Base-by-base conservation (phyloP, 2,113 vertebrate genomes). In the Peucedramus taeniatus region DNA sequence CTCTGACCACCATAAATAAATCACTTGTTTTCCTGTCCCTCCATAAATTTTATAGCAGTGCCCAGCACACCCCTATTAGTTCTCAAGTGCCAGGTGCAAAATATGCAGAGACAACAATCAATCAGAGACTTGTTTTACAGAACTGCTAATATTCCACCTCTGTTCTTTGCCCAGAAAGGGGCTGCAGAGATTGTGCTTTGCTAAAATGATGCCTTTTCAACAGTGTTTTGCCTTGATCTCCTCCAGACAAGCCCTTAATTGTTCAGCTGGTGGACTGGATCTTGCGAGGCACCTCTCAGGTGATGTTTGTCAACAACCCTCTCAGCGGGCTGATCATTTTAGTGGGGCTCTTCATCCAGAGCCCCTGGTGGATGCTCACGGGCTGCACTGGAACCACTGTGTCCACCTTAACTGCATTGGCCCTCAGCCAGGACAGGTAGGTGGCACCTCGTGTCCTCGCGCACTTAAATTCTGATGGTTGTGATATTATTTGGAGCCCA, bases 241-340 rank as follows among this genome's bases (percentile, higher is more conserved):
- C 89, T 98, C 56, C 97, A 99, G 99, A 98, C 44, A 99, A 98
- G 83, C 99, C 98, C 27, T 56, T 99, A 4, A 66, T 98, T 35
- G 82, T 99, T 76, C 99, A 99, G 97, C 97, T 99, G 64, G 84
- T 99, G 7, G 99, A 99, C 90, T 99, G 99, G 99, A 98, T 99
- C 39, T 94, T 99, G 70, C 97, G 99, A 31, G 99, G 99, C 7
- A 98, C 98, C 1, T 99, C 99, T 26, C 99, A 99, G 93, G 99
- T 99, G 95, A 99, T 99, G 99, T 99, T 99, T 81, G 99, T 99
- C 79, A 99, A 99, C 98, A 99, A 99, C 87, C 98, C 99, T 16
- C 93, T 99, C 59, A 99, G 99, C 0, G 99, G 99, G 13, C 76
- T 99, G 28, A 96, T 99, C 78, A 99, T 99, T 68, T 92, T 99